A percentile compares a stretch with the other conserved stretches of the same genome.
phyloP scores from a whole-genome alignment of 2,797 vertebrate species.

The Varecia variegata region DNA sequence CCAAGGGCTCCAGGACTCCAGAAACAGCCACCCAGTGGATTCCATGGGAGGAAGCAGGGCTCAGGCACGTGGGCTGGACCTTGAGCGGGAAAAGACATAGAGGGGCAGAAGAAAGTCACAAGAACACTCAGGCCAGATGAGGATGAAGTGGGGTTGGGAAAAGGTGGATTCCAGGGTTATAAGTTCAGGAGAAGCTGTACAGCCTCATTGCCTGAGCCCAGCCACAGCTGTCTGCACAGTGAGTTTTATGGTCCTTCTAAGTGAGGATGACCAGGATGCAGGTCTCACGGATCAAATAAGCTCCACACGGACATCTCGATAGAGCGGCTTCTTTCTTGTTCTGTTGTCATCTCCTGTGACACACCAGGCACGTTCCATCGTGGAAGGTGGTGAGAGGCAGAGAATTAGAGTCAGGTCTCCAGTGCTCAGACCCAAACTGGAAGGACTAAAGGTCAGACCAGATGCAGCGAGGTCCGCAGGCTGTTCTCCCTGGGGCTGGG shows the following conservation, averaged over 20 bases:
- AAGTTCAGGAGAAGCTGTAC: not conserved
- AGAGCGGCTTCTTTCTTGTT: too few relatives aligned
- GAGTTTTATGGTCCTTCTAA: not conserved
- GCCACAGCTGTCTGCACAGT: not conserved
- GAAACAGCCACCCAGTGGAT: not conserved
- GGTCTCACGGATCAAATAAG: too few relatives aligned
- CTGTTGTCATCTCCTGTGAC: too few relatives aligned
- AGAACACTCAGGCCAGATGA: not conserved
- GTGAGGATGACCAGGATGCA: not conserved
- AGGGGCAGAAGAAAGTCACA: not conserved
- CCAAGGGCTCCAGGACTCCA: not conserved
- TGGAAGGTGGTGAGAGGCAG: too few relatives aligned
- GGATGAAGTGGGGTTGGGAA: not conserved
- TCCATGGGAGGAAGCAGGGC: not conserved
- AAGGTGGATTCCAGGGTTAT: not conserved
- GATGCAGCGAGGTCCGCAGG: too few relatives aligned
- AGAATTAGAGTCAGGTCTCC: too few relatives aligned
- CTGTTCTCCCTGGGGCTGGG: too few relatives aligned
- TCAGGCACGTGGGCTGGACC: not conserved
- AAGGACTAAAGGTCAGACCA: too few relatives aligned
- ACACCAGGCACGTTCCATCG: too few relatives aligned
- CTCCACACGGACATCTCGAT: too few relatives aligned
- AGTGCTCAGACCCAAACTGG: too few relatives aligned
- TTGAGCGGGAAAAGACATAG: not conserved
- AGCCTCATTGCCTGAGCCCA: not conserved